Evolutionary conservation across 2,888 invertebrate species (phyloP), one percentile per base, ranked within the genome.

Genomic region (Drosophila macrospina): DNA sequence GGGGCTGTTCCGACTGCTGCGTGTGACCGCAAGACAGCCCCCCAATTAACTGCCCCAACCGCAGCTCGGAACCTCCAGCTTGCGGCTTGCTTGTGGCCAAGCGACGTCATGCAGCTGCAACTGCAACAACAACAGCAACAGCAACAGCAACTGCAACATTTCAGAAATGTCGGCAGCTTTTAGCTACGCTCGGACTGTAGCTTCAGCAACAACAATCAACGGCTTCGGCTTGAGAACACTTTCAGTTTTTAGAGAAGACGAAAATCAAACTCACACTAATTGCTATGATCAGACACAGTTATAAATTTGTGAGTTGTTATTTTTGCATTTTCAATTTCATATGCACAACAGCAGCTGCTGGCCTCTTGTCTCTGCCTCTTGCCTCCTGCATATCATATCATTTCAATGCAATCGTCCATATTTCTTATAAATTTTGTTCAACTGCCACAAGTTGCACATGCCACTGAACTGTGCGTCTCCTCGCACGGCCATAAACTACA

Each of bases 181-280:
- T 74, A 69, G 80, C 68, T 83, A 82, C 82, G 79, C 79, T 71
- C 42, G 11, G 30, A 5, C 30, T 47, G 28, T 30, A 48, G 20
- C 20, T 37, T 26, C 26, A 24, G n/a, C 32, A 32, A 26, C 45
- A 45, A 16, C 34, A 36, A 45, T n/a, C 34, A 36, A 11, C 30
- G 32, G 52, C 60, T 60, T 48, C 30, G 34, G 10, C 42, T 44
- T 41, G 11, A 72, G 52, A 74, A 77, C 74, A 74, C 74, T 74
- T 74, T 74, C 74, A 15, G 68, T 74, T 74, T 72, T 59, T 42
- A 16, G 37, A 70, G 36, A 10, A 2, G 30, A 74, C 77, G 88
- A 86, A 90, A 90, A 89, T 89, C 90, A 91, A 91, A 90, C 87
- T 88, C 89, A 65, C 80, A 83, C 89, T 90, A 90, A 90, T 91